These are phyloP conservation scores for Onychomys arenicola DNA, from an alignment of 2,797 vertebrate genomes.

Conservation along the genomic window DNA sequence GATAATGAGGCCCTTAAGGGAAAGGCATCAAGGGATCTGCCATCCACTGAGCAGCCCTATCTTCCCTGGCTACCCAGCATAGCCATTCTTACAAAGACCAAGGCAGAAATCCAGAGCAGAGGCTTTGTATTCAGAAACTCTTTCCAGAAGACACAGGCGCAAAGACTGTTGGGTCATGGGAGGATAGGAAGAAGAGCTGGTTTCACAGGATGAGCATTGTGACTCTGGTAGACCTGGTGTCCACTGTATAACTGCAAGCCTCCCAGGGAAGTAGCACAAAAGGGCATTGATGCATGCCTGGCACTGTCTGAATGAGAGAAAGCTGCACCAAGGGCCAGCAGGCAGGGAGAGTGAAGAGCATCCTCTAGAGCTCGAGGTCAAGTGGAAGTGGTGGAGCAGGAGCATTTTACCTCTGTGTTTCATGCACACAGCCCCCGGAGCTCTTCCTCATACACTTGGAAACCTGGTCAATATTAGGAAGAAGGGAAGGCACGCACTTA, in stretches of 20 bases:
- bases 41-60: neutral
- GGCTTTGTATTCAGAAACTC: neutral
- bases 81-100: neutral
- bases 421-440: neutral
- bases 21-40: neutral
- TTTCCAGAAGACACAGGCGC: neutral
- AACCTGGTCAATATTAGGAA: neutral
- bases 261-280: conserved; percentile 58
- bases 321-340: conserved; percentile 44
- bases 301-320: conserved; percentile 70
- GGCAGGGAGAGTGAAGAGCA: conserved; percentile 43
- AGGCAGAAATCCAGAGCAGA: neutral
- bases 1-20: neutral
- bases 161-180: conserved; percentile 62
- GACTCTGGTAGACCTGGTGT: conserved; percentile 46
- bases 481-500: conserved; percentile 26
- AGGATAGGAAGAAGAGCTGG: conserved; percentile 66
- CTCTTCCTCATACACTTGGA: neutral
- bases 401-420: conserved; percentile 7
- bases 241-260: conserved; percentile 26
- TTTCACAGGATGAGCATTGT: conserved; percentile 55
- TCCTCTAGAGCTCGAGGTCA: conserved; percentile 69
- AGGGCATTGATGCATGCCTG: conserved; percentile 60
- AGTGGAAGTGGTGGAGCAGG: conserved; percentile 53
- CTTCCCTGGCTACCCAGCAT: too few relatives aligned